phyloP scores from a whole-genome alignment of 37 sponge, comb jelly and placozoan genomes.

The Petrosia ficiformis region DNA sequence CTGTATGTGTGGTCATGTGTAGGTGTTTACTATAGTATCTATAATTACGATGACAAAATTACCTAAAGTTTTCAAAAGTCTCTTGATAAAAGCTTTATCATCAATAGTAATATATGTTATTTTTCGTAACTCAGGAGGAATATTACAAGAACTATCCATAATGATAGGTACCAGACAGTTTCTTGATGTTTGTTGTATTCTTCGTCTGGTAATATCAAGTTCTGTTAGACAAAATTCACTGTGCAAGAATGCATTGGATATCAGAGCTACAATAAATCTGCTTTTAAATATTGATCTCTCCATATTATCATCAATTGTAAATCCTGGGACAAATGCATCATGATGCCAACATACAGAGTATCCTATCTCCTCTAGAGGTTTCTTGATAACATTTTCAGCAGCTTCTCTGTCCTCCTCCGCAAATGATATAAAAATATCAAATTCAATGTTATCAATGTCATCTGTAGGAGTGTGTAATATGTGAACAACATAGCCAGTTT shows the following conservation, averaged over 20 bases:
- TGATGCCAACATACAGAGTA: slow-evolving; percentile 25
- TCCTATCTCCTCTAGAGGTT: slow-evolving; percentile 8
- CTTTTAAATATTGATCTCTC: background rate
- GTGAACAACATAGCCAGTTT: background rate
- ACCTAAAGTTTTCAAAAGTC: background rate
- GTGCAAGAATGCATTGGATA: slow-evolving; percentile 12
- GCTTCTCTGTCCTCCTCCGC: slow-evolving; percentile 23
- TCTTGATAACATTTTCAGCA: slow-evolving; percentile 3
- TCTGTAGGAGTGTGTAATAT: background rate
- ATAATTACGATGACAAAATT: no score
- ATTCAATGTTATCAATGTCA: background rate
- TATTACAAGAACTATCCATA: background rate
- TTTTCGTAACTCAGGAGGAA: background rate
- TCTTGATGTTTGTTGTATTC: background rate
- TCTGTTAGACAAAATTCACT: slow-evolving; percentile 22
- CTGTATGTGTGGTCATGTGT: no score
- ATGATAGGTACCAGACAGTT: background rate
- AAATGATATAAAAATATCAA: slow-evolving; percentile 36
- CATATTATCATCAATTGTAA: slow-evolving; percentile 30
- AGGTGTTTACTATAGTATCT: no score
- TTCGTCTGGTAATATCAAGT: slow-evolving; percentile 1
- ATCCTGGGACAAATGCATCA: slow-evolving; percentile 17
- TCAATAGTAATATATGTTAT: background rate
- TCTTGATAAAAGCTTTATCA: background rate
- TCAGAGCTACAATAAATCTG: slow-evolving; percentile 11